Conservation (phyloP, 2,888 invertebrate species). For the Nomada flava region DNA sequence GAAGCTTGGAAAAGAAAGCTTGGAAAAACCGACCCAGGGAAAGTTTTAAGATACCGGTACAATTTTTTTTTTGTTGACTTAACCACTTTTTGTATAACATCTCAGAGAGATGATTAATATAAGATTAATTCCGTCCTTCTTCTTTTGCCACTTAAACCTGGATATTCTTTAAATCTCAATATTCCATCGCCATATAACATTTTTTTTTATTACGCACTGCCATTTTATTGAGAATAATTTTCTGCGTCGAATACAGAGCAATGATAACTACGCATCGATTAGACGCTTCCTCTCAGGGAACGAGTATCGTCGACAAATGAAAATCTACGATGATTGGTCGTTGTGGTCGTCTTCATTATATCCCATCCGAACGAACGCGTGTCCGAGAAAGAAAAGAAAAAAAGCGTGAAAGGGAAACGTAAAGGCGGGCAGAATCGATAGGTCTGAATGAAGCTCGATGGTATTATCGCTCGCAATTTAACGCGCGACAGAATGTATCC, state of each 20-base stretch:
- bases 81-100: no score
- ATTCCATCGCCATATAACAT: no score
- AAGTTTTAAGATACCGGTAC: not conserved
- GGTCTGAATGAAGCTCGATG: constrained; percentile 26
- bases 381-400: not conserved
- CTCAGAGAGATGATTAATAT: no score
- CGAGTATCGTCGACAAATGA: not conserved
- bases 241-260: no score
- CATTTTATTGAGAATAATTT: not conserved
- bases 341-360: not conserved
- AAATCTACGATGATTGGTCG: not conserved
- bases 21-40: not conserved
- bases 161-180: no score
- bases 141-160: no score
- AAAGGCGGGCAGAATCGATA: constrained; percentile 10
- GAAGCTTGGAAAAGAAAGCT: not conserved
- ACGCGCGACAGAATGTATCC: constrained; percentile 24
- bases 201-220: no score
- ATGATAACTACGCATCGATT: not conserved
- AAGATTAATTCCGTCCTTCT: no score
- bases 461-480: constrained; percentile 49
- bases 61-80: no score
- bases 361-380: not conserved
- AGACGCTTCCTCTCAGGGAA: not conserved
- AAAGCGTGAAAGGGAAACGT: not conserved